Evolutionary conservation across 2,797 vertebrate species (phyloP).

Genomic region (Cynopterus sphinx): DNA sequence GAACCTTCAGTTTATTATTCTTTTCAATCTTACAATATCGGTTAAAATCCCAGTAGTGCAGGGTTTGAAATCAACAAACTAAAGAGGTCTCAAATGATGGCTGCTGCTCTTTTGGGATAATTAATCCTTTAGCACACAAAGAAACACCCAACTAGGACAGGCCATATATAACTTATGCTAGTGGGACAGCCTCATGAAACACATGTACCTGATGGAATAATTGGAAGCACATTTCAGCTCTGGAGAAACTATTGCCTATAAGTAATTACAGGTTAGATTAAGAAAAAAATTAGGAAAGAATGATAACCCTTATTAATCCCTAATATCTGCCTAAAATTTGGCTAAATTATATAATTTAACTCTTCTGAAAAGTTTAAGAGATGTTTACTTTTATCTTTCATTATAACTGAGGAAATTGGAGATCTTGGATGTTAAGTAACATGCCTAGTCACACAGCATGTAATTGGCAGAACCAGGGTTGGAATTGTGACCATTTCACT

Average conservation of each 20-base stretch:
- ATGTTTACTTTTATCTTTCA: not conserved
- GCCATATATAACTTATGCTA: too few species aligned
- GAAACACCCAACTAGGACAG: not conserved
- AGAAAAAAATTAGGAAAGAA: not conserved
- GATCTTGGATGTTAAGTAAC: not conserved
- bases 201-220: not conserved
- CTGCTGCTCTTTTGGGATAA: not conserved
- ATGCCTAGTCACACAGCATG: not conserved
- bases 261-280: not conserved
- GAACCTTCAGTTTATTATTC: slow-evolving; percentile 39
- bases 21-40: slow-evolving; percentile 44
- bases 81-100: not conserved
- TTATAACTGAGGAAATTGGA: not conserved
- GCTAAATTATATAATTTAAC: slow-evolving; percentile 2
- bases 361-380: not conserved
- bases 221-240: not conserved
- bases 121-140: not conserved
- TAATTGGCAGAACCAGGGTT: not conserved
- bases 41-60: slow-evolving; percentile 32
- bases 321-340: not conserved
- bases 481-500: not conserved
- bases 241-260: not conserved
- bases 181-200: not conserved
- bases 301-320: not conserved
- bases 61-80: slow-evolving; percentile 27